Base-by-base conservation (phyloP, 1,140 invertebrate species). In the Halictus rubicundus region DNA sequence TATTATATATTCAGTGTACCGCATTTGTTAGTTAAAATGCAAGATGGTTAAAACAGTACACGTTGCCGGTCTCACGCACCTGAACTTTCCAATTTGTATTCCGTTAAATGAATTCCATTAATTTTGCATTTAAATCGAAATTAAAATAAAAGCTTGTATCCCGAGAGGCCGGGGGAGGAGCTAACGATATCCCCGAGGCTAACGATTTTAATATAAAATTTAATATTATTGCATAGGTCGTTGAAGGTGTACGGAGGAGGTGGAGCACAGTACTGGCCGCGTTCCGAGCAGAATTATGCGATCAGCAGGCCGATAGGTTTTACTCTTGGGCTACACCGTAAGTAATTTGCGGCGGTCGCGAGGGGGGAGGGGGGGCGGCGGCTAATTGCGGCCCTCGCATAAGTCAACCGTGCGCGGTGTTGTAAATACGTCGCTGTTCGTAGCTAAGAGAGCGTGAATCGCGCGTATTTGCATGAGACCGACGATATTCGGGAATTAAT, bases 381-480 rank as follows among this genome's bases (percentile, higher is more conserved):
- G 82, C 61, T 85, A 85, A 85, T 85, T 85, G 79, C 81, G 68
- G 68, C 68, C 64, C 64, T 84, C 78, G 82, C 68, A 63, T 80
- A 80, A 84, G 83, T 84, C 46, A 64, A 21, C 76, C 71, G 65
- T 71, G 46, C 76, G 42, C 59, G 46, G 68, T 63, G 78, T 69
- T 64, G 61, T 74, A 84, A 85, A 73, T 81, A 84, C 82, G 66
- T 83, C 82, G 60, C 37, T 63, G 66, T 23, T n/a, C 66, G 82
- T 54, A 25, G 25, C 52, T 74, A 79, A 37, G 70, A 52, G 78
- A 79, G 70, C 78, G 78, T 79, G 71, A 79, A 79, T 54, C 70
- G 39, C 32, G 19, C 25, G 46, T 74, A 79, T 79, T 79, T 79
- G 78, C 71, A 79, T 74, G 70, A 19, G 66, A 66, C 63, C 42